phyloP scores from a whole-genome alignment of 2,797 vertebrate species.

The Pogonophryne albipinna region DNA sequence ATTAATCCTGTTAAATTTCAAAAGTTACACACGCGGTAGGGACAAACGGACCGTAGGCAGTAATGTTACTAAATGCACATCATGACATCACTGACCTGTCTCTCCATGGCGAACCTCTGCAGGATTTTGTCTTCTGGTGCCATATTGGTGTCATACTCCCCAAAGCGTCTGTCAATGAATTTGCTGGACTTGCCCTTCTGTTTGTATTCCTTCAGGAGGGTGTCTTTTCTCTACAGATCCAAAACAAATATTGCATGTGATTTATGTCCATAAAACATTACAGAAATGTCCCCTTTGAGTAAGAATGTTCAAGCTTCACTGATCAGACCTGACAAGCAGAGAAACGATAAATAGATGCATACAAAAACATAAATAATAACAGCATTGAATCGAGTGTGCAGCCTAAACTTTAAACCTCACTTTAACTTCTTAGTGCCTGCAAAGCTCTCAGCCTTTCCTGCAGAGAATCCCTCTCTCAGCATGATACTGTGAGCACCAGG shows the following conservation, averaged over 20 bases:
- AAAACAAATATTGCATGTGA: neutral
- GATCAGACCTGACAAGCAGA: neutral
- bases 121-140: constrained; percentile 95
- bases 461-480: constrained; percentile 41
- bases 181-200: constrained; percentile 89
- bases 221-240: constrained; percentile 90
- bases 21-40: neutral
- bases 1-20: neutral
- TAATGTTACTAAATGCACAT: neutral
- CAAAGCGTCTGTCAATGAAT: constrained; percentile 92
- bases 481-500: constrained; percentile 36
- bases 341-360: neutral
- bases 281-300: neutral
- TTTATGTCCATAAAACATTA: neutral
- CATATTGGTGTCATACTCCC: constrained; percentile 91
- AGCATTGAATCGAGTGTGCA: neutral
- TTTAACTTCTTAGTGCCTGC: constrained; percentile 28
- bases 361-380: neutral
- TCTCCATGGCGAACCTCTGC: constrained; percentile 93
- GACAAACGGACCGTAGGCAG: neutral
- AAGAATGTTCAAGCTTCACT: neutral
- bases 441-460: constrained; percentile 19
- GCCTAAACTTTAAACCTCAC: constrained; percentile 3
- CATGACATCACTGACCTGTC: constrained; percentile 86
- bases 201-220: constrained; percentile 93